phyloP scores from a whole-genome alignment of 2,113 vertebrate genomes.

The Periophthalmus modestus region DNA sequence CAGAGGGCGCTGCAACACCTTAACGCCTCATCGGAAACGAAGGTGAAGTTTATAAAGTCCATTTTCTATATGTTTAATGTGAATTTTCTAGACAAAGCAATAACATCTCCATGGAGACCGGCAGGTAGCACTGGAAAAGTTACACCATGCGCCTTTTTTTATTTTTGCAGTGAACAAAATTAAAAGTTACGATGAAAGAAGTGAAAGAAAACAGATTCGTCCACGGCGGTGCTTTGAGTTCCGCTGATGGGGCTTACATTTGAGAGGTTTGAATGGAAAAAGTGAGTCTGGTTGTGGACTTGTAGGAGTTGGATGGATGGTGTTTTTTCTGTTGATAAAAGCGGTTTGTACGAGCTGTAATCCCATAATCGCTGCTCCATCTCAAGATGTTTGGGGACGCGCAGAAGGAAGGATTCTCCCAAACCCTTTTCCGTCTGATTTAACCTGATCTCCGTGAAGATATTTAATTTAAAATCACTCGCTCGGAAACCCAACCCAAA shows the following conservation, averaged over 20 bases:
- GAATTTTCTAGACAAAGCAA: no score
- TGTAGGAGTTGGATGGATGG: neutral
- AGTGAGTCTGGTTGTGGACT: neutral
- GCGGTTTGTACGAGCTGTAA: slow-evolving; percentile 5
- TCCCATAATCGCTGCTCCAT: slow-evolving; percentile 10
- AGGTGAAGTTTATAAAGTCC: no score
- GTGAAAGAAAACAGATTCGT: no score
- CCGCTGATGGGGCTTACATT: neutral
- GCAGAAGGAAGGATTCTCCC: neutral
- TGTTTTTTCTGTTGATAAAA: slow-evolving; percentile 9
- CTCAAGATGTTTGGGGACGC: slow-evolving; percentile 22
- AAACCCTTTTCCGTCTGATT: slow-evolving; percentile 23
- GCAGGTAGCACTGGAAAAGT: no score
- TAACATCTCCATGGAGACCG: no score
- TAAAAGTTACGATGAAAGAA: neutral
- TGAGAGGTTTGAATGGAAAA: slow-evolving; percentile 1
- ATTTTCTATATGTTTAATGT: no score
- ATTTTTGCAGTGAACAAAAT: no score
- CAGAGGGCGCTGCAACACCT: no score
- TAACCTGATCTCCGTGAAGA: slow-evolving; percentile 16
- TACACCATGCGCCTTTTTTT: neutral
- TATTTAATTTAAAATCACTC: slow-evolving; percentile 11
- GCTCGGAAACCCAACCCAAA: neutral
- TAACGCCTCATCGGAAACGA: no score
- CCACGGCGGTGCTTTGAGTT: neutral